phyloP scores from a whole-genome alignment of 2,888 invertebrate genomes.

The Drosophila fulvimacula region DNA sequence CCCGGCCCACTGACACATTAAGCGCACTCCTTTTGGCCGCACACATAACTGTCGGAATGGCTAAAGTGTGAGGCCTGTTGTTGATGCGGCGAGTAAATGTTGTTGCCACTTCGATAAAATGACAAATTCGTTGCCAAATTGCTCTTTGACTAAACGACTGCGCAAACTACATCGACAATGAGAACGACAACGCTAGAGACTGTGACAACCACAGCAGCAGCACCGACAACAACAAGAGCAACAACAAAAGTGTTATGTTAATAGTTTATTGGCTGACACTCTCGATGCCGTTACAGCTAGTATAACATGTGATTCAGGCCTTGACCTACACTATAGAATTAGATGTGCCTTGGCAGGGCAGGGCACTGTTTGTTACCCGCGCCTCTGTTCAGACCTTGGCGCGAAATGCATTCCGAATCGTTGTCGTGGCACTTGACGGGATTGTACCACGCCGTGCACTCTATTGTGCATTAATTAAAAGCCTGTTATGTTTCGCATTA shows the following conservation, averaged over 20 bases:
- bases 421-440: constrained; percentile 58
- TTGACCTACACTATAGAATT: constrained; percentile 68
- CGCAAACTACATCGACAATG: constrained; percentile 6
- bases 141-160: constrained; percentile 47
- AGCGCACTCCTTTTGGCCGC: constrained; percentile 65
- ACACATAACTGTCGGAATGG: constrained; percentile 48
- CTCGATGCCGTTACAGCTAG: constrained; percentile 31
- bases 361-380: background rate
- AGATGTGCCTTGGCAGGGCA: constrained; percentile 27
- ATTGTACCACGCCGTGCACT: constrained; percentile 41
- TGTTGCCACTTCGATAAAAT: constrained; percentile 73
- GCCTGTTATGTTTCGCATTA: constrained; percentile 70
- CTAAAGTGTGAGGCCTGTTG: constrained; percentile 24
- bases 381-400: constrained; percentile 51
- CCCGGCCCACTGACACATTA: constrained; percentile 71
- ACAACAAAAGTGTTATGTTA: constrained; percentile 61
- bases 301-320: constrained; percentile 65
- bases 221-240: background rate
- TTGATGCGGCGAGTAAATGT: constrained; percentile 53
- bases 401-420: constrained; percentile 64
- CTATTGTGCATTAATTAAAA: constrained; percentile 80
- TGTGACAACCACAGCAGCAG: constrained; percentile 22
- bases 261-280: constrained; percentile 67
- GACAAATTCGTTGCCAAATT: constrained; percentile 77
- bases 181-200: constrained; percentile 3